A percentile compares a stretch with the other conserved stretches of the same genome.
phyloP scores from a whole-genome alignment of 2,113 vertebrate species.

The Salvelinus fontinalis region DNA sequence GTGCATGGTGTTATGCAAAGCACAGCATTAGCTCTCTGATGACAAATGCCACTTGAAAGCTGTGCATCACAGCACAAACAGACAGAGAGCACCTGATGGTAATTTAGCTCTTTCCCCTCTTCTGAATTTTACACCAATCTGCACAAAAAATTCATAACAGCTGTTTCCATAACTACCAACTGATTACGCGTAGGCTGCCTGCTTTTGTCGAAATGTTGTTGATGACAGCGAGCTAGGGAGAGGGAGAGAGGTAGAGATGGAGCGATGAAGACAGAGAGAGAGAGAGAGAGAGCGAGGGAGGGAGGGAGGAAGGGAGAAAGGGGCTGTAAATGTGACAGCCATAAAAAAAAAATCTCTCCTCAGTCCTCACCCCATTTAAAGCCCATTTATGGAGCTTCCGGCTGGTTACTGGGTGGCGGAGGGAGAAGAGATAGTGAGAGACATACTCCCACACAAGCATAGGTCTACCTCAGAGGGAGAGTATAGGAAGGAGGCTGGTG shows the following conservation, averaged over 20 bases:
- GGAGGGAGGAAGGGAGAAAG: constrained; percentile 55
- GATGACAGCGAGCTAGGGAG: constrained; percentile 46
- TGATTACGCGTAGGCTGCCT: constrained; percentile 29
- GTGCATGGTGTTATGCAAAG: not conserved
- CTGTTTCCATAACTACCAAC: constrained; percentile 64
- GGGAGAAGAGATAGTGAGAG: constrained; percentile 43
- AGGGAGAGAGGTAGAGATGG: not conserved
- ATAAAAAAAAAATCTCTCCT: constrained; percentile 7
- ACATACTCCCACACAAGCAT: constrained; percentile 51
- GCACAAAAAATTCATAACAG: constrained; percentile 43
- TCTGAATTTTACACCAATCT: constrained; percentile 23
- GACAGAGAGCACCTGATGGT: constrained; percentile 21
- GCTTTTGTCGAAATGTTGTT: constrained; percentile 49
- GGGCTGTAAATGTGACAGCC: too few relatives aligned
- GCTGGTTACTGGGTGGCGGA: constrained; percentile 41
- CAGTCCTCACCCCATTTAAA: constrained; percentile 37
- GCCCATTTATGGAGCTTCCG: constrained; percentile 72
- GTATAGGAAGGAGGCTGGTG: constrained; percentile 22
- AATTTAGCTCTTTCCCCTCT: constrained; percentile 21
- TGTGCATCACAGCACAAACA: constrained; percentile 25
- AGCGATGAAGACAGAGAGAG: not conserved
- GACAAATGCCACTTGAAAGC: constrained; percentile 19
- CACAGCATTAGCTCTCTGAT: constrained; percentile 7
- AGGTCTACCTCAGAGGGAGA: constrained; percentile 50
- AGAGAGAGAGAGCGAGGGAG: not conserved